Conservation (phyloP, 2,888 invertebrate species). For the Piscicola geometra region DNA sequence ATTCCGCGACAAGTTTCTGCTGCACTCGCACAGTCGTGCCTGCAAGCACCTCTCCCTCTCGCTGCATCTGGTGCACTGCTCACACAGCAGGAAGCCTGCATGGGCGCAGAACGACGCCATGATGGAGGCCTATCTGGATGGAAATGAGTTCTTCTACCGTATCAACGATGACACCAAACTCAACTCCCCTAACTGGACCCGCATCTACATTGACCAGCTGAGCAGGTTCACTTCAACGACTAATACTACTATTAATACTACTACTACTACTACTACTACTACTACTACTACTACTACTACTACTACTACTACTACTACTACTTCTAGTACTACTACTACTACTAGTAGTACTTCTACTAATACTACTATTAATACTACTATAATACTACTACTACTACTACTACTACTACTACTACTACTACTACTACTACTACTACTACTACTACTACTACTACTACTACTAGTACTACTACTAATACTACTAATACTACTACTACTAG, state of each 20-base stretch:
- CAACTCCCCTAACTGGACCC: slow-evolving; percentile 35
- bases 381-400: background rate
- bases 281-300: slow-evolving; percentile 6
- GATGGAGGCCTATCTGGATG: slow-evolving; percentile 43
- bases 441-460: slow-evolving; percentile 14
- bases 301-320: slow-evolving; percentile 18
- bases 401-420: slow-evolving; percentile 6
- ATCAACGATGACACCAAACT: slow-evolving; percentile 42
- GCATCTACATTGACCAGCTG: slow-evolving; percentile 35
- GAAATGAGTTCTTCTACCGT: slow-evolving; percentile 42
- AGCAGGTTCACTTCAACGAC: background rate
- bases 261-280: slow-evolving; percentile 12
- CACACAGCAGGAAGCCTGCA: slow-evolving; percentile 40
- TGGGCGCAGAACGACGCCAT: slow-evolving; percentile 46
- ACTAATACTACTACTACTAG: background rate
- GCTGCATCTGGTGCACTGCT: slow-evolving; percentile 41
- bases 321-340: no score
- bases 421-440: slow-evolving; percentile 10
- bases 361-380: slow-evolving; percentile 2
- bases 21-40: slow-evolving; percentile 23
- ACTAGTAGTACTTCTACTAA: background rate
- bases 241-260: background rate
- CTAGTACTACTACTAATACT: no score
- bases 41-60: background rate
- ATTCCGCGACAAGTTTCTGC: slow-evolving; percentile 30